Evolutionary conservation across 2,888 invertebrate species (phyloP), one percentile per base, ranked within the genome.

Genomic region (Chymomyza fuscimana): DNA sequence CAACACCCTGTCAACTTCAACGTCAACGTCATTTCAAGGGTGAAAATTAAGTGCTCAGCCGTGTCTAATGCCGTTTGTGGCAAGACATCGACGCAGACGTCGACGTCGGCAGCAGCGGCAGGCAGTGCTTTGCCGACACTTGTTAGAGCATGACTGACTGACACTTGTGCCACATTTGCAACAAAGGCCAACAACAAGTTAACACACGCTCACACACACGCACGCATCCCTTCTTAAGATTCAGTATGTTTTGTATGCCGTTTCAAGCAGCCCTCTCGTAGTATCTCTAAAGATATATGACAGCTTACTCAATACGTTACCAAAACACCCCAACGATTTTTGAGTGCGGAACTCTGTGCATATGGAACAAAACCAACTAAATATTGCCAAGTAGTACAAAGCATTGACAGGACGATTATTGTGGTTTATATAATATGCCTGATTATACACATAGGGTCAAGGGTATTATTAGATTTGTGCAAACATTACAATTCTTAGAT

Each of bases 11-110:
- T 63, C 67, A 56, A 40, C 29, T 54, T n/a, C 25, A 25, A 52
- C 75, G 63, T 70, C 67, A 74, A 61, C 66, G 70, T 56, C 65
- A 77, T 78, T 79, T 88, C 82, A 82, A 87, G 89, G 90, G 88
- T 87, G 83, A 84, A 69, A 86, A 82, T 87, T 82, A 88, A 90
- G 90, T 88, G 88, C 90, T 90, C 89, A 86, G 82, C 90, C 88
- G 80, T 89, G 86, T 89, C 90, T 83, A 90, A 90, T 86, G 83
- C 46, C 70, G 64, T 69, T 19, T 16, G 52, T 16, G 52, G 52
- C 52, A 54, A n/a, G 16, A n/a, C 52, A 67, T 73, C 72, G 70
- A 79, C 64, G 75, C 65, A 67, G 75, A 69, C 67, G 74, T 52
- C 29, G 59, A 25, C 10, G 51, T 32, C n/a, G 36, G 5, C 40